Evolutionary conservation across 2,797 vertebrate genomes (phyloP), one percentile per base, ranked within the genome.

Genomic region (Micropoecilia bifurca): DNA sequence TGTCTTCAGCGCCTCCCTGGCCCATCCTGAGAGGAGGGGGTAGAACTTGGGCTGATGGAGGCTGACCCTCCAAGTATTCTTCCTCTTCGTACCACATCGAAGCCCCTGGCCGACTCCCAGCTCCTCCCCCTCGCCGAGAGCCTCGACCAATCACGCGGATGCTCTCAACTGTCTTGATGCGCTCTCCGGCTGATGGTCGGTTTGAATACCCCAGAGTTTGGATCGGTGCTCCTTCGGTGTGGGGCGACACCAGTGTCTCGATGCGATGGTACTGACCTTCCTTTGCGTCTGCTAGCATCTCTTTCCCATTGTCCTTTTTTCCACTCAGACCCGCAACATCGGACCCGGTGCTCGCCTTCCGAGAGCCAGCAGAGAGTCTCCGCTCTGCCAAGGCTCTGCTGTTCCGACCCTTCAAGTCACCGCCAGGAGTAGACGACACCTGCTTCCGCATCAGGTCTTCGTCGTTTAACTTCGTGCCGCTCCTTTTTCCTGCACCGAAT

Each of bases 131-230:
- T 76, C 93, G 93, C 50, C 95, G 89, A 50, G 85, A 95, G 20
- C 96, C 97, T 78, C 97, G 97, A 71, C 97, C 97, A 81, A 97
- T 94, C 69, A 98, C 95, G 0, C 98, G 96, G 79, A 99, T 96
- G 90, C 98, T 97, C 88, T 99, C 98, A 72, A 99, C 98, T 0
- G 98, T 99, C 95, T 99, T 97, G 88, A 99, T 99, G 0, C 97
- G 97, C 75, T 99, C 98, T 20, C 98, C 97, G 0, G 96, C 89
- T 79, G 96, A 95, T 0, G 96, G 95, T 22, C 96, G 89, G 83
- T 95, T 97, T 0, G 95, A 94, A 89, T 97, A 99, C 0, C 97
- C 96, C 83, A 98, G 84, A 0, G 97, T 97, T 77, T 98, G 96
- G 71, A 98, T 97, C 28, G 97, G 97, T 1, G 97, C 97, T 46